Evolutionary conservation across 2,888 invertebrate genomes (phyloP), one percentile per base, ranked within the genome.

Genomic region (Agrotis clavis): DNA sequence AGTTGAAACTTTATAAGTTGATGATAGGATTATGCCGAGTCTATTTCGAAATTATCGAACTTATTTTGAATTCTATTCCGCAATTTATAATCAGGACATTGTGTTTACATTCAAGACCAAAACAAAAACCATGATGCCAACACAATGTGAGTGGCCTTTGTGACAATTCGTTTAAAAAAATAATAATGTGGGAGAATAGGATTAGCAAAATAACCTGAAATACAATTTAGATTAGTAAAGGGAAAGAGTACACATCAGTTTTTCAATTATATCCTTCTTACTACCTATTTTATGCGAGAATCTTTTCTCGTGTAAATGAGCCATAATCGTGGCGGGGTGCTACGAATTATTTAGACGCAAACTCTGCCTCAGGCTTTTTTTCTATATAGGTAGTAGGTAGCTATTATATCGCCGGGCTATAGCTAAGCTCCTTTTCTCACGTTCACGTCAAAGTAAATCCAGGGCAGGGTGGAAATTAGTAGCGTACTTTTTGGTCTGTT

Each of bases 301-400:
- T 53, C 7, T 41, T 9, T 19, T 0, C 25, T 13, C n/a, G 19
- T 73, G 59, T 53, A 68, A 59, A 59, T 13, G 35, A 25, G 5
- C 7, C 57, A 1, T 59, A 68, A 70, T 74, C 48, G 67, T 63
- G 57, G 50, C n/a, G 62, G 66, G 66, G 61, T 71, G 54, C 13
- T 62, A 21, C 60, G 76, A 79, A 84, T 79, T 82, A 83, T 82
- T 84, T 71, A 84, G 67, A 51, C 64, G 64, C 13, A 65, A 64
- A 56, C 45, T 51, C 50, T 59, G 60, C 70, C 50, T 57, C 67
- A 48, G 51, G n/a, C n/a, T 21, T 57, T 54, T 16, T 35, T 21
- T 60, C 4, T 45, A 41, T 18, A 19, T 45, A n/a, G n/a, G n/a
- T n/a, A n/a, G n/a, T n/a, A n/a, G n/a, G n/a, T n/a, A 57, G 14